Percentiles rank a stretch among this genome's conserved stretches.
phyloP scores from a whole-genome alignment of 1,140 invertebrate species.

The Eufriesea mexicana region DNA sequence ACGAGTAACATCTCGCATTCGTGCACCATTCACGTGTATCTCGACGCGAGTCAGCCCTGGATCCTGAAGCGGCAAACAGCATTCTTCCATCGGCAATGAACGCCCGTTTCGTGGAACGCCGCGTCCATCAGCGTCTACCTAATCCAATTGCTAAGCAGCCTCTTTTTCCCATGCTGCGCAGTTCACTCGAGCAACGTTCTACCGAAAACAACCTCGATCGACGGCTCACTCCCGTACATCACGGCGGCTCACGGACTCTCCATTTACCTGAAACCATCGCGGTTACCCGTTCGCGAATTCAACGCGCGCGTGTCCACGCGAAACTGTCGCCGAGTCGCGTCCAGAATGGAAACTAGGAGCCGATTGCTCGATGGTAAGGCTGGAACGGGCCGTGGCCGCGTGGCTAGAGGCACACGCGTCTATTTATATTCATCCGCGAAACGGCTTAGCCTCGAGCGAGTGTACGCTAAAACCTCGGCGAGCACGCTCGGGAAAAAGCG shows the following conservation, averaged over 20 bases:
- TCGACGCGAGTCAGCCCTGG: background rate
- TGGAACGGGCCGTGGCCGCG: background rate
- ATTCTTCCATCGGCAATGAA: conserved; percentile 27
- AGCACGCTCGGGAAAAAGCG: background rate
- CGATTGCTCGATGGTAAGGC: background rate
- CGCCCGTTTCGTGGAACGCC: conserved; percentile 14
- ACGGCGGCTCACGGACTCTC: background rate
- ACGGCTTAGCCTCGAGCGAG: background rate
- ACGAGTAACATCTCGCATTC: no score
- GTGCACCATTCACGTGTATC: background rate
- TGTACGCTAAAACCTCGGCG: background rate
- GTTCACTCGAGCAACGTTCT: background rate
- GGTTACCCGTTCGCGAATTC: background rate
- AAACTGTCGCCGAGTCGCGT: conserved; percentile 14
- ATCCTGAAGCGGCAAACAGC: background rate
- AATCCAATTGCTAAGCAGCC: conserved; percentile 9
- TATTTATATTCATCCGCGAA: conserved; percentile 26
- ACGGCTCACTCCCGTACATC: background rate
- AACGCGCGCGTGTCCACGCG: conserved; percentile 16
- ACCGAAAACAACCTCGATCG: background rate
- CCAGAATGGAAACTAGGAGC: conserved; percentile 14
- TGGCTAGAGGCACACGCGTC: background rate
- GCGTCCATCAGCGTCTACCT: background rate
- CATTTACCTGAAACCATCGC: background rate
- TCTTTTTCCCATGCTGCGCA: background rate